A percentile compares a stretch with the other conserved stretches of the same genome.
These are phyloP conservation scores for Echinops telfairi DNA, from an alignment of 2,113 vertebrate species.

Conservation along the genomic window DNA sequence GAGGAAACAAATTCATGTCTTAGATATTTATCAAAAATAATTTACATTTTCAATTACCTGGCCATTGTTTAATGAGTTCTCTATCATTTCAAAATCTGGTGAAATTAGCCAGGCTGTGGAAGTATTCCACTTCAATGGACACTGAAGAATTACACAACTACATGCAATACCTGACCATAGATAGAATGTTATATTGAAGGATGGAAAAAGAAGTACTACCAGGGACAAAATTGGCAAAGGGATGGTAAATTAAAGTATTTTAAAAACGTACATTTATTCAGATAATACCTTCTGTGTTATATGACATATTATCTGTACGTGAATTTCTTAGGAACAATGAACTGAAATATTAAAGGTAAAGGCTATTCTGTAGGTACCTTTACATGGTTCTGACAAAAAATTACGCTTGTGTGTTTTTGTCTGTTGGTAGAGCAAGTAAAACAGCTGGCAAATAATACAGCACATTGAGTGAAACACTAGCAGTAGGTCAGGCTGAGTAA, in stretches of 20 bases:
- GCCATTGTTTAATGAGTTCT: conserved; percentile 29
- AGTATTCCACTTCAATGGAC: too few relatives aligned
- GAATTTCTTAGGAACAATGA: conserved; percentile 27
- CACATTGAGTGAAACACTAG: conserved; percentile 22
- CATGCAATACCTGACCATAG: too few relatives aligned
- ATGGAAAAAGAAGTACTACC: too few relatives aligned
- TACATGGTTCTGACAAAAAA: not conserved
- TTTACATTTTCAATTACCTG: not conserved
- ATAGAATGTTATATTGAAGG: too few relatives aligned
- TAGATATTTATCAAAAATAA: not conserved
- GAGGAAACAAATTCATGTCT: not conserved
- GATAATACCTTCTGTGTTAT: conserved; percentile 15
- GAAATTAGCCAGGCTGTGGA: too few relatives aligned
- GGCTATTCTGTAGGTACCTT: not conserved
- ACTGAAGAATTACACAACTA: too few relatives aligned
- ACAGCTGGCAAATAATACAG: not conserved
- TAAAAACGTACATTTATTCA: too few relatives aligned
- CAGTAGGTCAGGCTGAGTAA: not conserved
- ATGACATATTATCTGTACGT: not conserved
- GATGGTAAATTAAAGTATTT: too few relatives aligned
- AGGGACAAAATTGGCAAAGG: too few relatives aligned
- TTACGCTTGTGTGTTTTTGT: not conserved
- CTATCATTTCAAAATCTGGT: not conserved
- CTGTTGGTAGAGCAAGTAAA: not conserved
- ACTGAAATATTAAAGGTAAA: conserved; percentile 24